Evolutionary conservation across 2,888 invertebrate species (phyloP).

Genomic region (Callinectes sapidus): DNA sequence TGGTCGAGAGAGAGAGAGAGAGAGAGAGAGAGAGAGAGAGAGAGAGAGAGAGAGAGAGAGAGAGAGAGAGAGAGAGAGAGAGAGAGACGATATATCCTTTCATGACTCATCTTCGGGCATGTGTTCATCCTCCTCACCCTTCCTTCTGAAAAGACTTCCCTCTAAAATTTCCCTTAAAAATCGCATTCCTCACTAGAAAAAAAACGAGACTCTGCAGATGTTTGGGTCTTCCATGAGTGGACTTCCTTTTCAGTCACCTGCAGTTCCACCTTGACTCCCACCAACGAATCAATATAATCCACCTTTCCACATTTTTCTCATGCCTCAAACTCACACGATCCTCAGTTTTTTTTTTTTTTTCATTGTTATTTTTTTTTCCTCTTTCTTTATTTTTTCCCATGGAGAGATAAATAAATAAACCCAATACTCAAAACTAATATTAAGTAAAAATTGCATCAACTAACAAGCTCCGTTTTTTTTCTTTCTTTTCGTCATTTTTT

Average conservation of each 20-base stretch:
- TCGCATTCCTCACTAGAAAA: neutral
- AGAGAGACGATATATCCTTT: neutral
- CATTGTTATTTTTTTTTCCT: neutral
- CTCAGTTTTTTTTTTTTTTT: neutral
- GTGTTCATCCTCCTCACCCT: neutral
- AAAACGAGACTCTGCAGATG: neutral
- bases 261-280: neutral
- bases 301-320: neutral
- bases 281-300: neutral
- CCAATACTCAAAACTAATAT: too few species aligned
- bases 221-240: neutral
- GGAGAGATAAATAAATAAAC: too few species aligned
- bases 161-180: neutral
- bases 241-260: neutral
- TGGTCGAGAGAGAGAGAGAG: conserved; percentile 13
- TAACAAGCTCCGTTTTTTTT: too few species aligned
- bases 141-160: neutral
- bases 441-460: too few species aligned
- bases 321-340: neutral
- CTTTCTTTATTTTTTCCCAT: neutral
- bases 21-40: conserved; percentile 25
- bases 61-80: neutral
- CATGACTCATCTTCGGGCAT: neutral
- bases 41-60: neutral
- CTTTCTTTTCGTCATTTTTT: too few species aligned